Conservation (phyloP, 1,140 invertebrate species). For the Caerostris extrusa region DNA sequence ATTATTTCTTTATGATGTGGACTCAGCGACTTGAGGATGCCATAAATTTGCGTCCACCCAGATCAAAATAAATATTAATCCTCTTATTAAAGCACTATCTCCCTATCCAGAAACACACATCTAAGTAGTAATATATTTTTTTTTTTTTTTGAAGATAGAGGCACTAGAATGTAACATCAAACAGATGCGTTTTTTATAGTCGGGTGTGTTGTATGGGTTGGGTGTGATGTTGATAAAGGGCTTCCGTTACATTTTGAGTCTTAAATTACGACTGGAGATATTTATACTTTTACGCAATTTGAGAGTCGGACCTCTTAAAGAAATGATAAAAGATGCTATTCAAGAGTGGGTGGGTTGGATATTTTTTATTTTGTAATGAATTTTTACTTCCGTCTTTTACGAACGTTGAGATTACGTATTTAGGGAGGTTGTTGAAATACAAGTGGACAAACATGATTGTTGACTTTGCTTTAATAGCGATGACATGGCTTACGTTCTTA, state of each 20-base stretch:
- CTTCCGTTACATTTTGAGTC: slow-evolving; percentile 29
- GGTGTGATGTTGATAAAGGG: slow-evolving; percentile 52
- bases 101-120: background rate
- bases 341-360: background rate
- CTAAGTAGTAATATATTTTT: slow-evolving; percentile 23
- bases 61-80: slow-evolving; percentile 70
- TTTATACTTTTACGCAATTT: background rate
- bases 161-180: background rate
- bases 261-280: slow-evolving; percentile 26
- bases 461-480: slow-evolving; percentile 8
- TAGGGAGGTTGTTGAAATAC: background rate
- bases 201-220: slow-evolving; percentile 25
- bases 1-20: slow-evolving; percentile 22
- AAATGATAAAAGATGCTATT: background rate
- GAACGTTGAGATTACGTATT: background rate
- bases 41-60: slow-evolving; percentile 53
- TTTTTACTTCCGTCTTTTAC: background rate
- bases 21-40: slow-evolving; percentile 16
- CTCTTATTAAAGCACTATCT: slow-evolving; percentile 62
- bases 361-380: background rate
- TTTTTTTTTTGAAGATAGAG: background rate
- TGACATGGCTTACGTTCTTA: background rate
- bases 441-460: background rate
- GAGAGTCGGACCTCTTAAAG: too few relatives aligned
- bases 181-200: slow-evolving; percentile 22